A percentile compares a stretch with the other conserved stretches of the same genome.
These are phyloP conservation scores for Operophtera brumata DNA, from an alignment of 2,888 invertebrate genomes.

Conservation along the genomic window DNA sequence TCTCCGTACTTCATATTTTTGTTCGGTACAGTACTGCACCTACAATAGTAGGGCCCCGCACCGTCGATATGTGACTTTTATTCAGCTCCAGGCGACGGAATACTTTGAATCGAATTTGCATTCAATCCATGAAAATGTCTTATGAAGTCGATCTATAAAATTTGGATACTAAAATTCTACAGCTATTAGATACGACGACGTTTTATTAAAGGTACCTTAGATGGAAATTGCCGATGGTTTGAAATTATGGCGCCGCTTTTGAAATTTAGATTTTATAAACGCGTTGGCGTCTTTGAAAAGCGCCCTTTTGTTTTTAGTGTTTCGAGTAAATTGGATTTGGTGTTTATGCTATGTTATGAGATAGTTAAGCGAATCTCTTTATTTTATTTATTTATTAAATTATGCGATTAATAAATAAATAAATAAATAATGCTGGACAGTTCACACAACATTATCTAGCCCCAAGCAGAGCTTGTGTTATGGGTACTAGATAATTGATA, in stretches of 20 bases:
- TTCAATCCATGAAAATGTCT: constrained; percentile 42
- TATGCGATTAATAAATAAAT: too few species aligned
- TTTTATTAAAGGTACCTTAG: constrained; percentile 31
- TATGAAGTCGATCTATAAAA: constrained; percentile 34
- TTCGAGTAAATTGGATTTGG: constrained; percentile 27
- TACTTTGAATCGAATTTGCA: constrained; percentile 54
- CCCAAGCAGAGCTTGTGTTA: too few species aligned
- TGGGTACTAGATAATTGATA: too few species aligned
- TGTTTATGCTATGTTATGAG: constrained; percentile 1
- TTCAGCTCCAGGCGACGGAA: constrained; percentile 42
- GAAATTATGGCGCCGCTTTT: constrained; percentile 22
- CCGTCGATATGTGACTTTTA: constrained; percentile 55
- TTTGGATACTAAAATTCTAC: constrained; percentile 29
- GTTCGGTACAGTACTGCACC: not conserved
- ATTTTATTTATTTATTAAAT: constrained; percentile 2
- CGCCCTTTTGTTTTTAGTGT: constrained; percentile 25
- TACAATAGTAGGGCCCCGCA: constrained; percentile 29
- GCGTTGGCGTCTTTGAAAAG: constrained; percentile 11
- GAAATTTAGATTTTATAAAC: constrained; percentile 25
- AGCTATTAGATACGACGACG: constrained; percentile 31
- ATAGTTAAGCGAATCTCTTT: not conserved
- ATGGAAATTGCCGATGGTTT: constrained; percentile 23
- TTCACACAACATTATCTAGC: too few species aligned
- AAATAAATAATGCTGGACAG: too few species aligned
- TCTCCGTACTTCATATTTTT: too few species aligned